phyloP scores from a whole-genome alignment of 2,113 vertebrate genomes.

The Cheilinus undulatus region DNA sequence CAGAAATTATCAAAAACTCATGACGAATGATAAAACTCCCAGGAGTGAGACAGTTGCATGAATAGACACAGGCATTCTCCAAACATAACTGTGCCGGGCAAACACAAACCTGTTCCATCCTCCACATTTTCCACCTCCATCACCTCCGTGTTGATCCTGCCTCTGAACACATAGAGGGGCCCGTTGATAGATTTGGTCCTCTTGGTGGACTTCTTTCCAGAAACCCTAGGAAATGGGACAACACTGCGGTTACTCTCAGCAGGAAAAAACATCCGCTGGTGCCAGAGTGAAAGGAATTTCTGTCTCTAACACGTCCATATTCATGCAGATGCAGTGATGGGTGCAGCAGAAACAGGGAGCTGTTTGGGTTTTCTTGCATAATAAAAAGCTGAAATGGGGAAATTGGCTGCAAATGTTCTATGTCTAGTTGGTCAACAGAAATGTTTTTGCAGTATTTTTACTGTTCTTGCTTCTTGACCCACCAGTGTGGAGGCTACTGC shows the following conservation, averaged over 20 bases:
- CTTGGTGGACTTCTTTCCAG: constrained; percentile 95
- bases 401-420: constrained; percentile 27
- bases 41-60: constrained; percentile 9
- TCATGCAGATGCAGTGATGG: constrained; percentile 31
- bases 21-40: background rate
- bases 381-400: constrained; percentile 33
- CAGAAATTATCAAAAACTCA: background rate
- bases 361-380: constrained; percentile 6
- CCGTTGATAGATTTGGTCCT: constrained; percentile 98
- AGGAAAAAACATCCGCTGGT: constrained; percentile 53
- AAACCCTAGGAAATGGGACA: constrained; percentile 85
- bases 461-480: background rate
- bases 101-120: constrained; percentile 94
- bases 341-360: constrained; percentile 10
- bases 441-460: constrained; percentile 15
- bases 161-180: constrained; percentile 96
- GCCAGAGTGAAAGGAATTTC: constrained; percentile 45
- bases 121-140: constrained; percentile 99
- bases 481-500: background rate
- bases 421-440: constrained; percentile 21
- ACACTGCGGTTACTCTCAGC: constrained; percentile 47
- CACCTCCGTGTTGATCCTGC: constrained; percentile 98
- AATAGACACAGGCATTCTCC: constrained; percentile 22
- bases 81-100: constrained; percentile 20
- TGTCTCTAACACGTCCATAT: constrained; percentile 43